phyloP scores from a whole-genome alignment of 2,113 vertebrate genomes.

The Aviceda subcristata region DNA sequence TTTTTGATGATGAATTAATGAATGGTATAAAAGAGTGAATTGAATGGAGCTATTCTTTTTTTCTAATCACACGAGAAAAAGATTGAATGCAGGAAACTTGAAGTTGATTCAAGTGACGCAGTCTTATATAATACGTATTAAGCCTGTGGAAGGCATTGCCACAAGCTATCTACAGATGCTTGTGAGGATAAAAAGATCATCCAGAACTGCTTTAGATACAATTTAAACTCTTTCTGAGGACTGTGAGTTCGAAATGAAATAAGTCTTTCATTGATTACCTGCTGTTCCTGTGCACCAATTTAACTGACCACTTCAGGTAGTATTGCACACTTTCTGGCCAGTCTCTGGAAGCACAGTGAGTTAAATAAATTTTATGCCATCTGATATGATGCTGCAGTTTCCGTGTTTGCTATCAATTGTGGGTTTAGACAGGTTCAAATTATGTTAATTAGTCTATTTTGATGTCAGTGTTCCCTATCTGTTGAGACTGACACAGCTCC shows the following conservation, averaged over 20 bases:
- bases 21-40: neutral
- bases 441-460: neutral
- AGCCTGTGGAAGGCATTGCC: neutral
- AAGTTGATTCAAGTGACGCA: neutral
- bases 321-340: neutral
- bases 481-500: neutral
- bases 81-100: neutral
- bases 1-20: neutral
- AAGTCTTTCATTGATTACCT: neutral
- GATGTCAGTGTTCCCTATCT: neutral
- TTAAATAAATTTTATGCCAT: neutral
- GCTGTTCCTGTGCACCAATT: neutral
- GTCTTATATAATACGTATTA: neutral
- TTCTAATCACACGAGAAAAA: neutral
- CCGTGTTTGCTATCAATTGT: neutral
- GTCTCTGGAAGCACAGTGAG: neutral
- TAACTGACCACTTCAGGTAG: neutral
- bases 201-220: neutral
- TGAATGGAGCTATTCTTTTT: neutral
- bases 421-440: constrained; percentile 8
- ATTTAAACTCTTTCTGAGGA: neutral
- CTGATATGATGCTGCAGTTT: neutral
- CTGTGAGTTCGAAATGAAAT: neutral
- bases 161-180: neutral
- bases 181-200: neutral